These are phyloP conservation scores for Zoanthus sansibaricus DNA, from an alignment of 92 coral and sea anemone genomes.

Conservation along the genomic window DNA sequence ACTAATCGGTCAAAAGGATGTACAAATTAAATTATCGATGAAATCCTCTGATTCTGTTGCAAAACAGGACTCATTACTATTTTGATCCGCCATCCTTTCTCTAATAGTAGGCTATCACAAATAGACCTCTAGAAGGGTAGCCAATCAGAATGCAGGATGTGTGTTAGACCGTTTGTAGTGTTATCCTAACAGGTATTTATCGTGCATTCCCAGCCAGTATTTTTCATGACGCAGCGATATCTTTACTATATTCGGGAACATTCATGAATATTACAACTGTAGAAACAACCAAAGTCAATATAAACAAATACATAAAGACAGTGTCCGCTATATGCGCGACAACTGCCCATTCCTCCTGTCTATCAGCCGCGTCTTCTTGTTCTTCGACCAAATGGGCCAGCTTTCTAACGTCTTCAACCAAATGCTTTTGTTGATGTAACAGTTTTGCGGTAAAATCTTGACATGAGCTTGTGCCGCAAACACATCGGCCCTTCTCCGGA, in stretches of 20 bases:
- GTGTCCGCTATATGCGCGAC: slow-evolving; percentile 91
- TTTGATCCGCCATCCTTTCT: too few species aligned
- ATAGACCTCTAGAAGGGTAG: too few species aligned
- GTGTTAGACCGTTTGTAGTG: too few species aligned
- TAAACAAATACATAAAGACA: slow-evolving; percentile 79
- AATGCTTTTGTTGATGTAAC: slow-evolving; percentile 83
- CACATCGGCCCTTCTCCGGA: slow-evolving; percentile 7
- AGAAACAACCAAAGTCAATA: slow-evolving; percentile 65
- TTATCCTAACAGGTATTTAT: too few species aligned
- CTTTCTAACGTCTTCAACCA: slow-evolving; percentile 80
- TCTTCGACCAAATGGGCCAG: slow-evolving; percentile 81
- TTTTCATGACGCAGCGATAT: neutral
- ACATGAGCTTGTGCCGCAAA: slow-evolving; percentile 7
- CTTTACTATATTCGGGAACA: slow-evolving; percentile 53
- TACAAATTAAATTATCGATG: too few species aligned
- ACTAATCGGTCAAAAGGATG: too few species aligned
- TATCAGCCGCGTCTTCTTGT: slow-evolving; percentile 74
- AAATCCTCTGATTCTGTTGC: too few species aligned
- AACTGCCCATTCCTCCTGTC: slow-evolving; percentile 90
- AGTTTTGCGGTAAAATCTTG: neutral
- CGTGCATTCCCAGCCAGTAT: too few species aligned
- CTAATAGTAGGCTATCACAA: too few species aligned
- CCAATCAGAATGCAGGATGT: too few species aligned
- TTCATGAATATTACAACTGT: slow-evolving; percentile 69
- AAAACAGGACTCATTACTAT: too few species aligned